Conservation (phyloP, 92 coral and sea anemone species). For the Meandrina meandrites region DNA sequence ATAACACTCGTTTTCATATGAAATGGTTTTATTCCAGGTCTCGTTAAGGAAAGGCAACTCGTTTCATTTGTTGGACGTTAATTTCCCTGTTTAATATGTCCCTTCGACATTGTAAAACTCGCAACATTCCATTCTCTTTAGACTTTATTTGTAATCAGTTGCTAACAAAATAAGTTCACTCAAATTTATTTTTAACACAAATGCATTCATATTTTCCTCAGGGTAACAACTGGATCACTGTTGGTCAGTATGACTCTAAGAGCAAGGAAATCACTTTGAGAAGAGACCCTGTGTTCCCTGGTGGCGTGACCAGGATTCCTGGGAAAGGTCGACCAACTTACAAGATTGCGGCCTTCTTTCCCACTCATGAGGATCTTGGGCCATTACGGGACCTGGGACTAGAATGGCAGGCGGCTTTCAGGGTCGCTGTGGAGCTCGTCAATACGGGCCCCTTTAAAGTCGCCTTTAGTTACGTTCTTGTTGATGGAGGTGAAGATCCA, state of each 20-base stretch:
- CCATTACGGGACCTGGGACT: slow-evolving; percentile 81
- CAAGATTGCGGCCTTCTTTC: slow-evolving; percentile 99
- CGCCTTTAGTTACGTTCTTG: slow-evolving; percentile 81
- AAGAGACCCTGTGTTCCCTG: slow-evolving; percentile 91
- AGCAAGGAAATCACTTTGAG: slow-evolving; percentile 73
- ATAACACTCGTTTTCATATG: too few species aligned
- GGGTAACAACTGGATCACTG: slow-evolving; percentile 92
- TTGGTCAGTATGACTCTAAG: slow-evolving; percentile 82
- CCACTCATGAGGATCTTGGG: slow-evolving; percentile 74
- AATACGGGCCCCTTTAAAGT: slow-evolving; percentile 91
- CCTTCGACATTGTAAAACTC: too few species aligned
- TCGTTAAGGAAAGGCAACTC: too few species aligned
- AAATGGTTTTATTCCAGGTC: too few species aligned
- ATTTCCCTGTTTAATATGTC: too few species aligned
- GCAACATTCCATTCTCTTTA: too few species aligned
- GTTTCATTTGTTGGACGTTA: too few species aligned
- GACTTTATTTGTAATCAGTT: too few species aligned
- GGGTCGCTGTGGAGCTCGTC: slow-evolving; percentile 82
- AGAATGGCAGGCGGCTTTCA: slow-evolving; percentile 98
- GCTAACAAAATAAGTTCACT: too few species aligned
- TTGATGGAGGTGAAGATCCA: slow-evolving; percentile 75
- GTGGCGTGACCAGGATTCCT: slow-evolving; percentile 88
- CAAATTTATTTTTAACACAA: background rate
- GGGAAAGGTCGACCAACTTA: slow-evolving; percentile 91
- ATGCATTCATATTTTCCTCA: background rate